Percentiles rank a stretch among this genome's conserved stretches.
Conservation (phyloP, 2,797 vertebrate genomes). For the Diplodus puntazzo region DNA sequence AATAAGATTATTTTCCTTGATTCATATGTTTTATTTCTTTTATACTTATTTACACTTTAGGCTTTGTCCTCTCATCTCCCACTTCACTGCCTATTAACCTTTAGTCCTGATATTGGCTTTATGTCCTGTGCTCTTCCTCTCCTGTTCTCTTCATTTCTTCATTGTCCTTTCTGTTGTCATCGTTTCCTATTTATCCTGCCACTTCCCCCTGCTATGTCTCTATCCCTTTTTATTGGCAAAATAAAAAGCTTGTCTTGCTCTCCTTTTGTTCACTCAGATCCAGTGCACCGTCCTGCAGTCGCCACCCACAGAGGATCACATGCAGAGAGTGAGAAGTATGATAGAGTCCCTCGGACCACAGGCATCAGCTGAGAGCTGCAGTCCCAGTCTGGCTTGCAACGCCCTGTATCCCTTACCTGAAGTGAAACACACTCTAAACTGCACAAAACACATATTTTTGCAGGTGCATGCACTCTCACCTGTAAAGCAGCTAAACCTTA, state of each 20-base stretch:
- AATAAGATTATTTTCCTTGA: neutral
- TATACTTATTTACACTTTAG: no score
- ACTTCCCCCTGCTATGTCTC: neutral
- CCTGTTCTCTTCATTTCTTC: neutral
- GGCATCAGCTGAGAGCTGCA: constrained; percentile 35
- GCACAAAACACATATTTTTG: neutral
- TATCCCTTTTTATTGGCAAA: neutral
- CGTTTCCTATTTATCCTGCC: neutral
- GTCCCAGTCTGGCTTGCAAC: constrained; percentile 53
- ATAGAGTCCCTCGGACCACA: constrained; percentile 65
- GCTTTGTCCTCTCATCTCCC: neutral
- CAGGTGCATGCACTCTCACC: neutral
- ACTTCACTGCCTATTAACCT: constrained; percentile 3
- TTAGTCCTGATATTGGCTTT: neutral
- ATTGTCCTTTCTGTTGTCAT: neutral
- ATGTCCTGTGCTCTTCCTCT: neutral
- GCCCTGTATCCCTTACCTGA: constrained; percentile 72
- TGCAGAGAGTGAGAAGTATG: constrained; percentile 60
- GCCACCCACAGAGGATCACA: constrained; percentile 59
- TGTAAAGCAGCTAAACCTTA: neutral
- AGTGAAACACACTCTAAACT: constrained; percentile 33
- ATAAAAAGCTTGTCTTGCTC: neutral
- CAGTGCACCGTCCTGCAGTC: constrained; percentile 56
- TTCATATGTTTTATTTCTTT: neutral
- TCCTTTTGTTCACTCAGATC: constrained; percentile 63